Base-by-base conservation (phyloP, 1,140 invertebrate species). In the Cryptotermes secundus region DNA sequence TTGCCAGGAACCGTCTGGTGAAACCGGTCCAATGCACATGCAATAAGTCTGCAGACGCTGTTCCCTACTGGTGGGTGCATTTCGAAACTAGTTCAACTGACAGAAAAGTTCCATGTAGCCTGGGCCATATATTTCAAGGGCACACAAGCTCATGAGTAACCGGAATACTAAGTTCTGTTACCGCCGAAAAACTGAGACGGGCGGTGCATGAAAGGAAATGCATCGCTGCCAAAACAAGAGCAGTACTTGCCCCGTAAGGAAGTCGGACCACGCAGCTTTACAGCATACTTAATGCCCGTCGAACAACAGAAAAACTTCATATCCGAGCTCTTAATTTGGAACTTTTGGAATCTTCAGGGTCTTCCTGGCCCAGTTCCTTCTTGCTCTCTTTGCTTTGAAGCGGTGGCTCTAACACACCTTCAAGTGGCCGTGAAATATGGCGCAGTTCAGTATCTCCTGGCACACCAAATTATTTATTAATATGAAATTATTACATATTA, bases 191-290 rank as follows among this genome's bases (percentile, higher is more conserved):
- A 59, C 53, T 12, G 6, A 59, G n/a, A 3, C 38, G 22, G 53
- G 53, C 53, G 53, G 53, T 59, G 53, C 53, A 59, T 59, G 53
- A 59, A 59, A 59, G 53, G 53, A 59, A 59, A 59, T 59, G 53
- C 53, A 59, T 22, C 53, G 12, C 53, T 19, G 12, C 53, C 19
- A 59, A 59, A 12, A 59, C 19, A 24, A 59, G 6, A 7, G 6
- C 38, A 42, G 38, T 10, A 9, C 16, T 42, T 10, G 38, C 38
- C 53, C 7, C 53, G 24, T 59, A 59, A 59, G 53, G 53, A 59
- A 59, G 53, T 12, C 53, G 38, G 38, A 42, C 26, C 6, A 22
- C 53, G 53, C 24, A 59, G 53, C 26, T 22, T 7, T 22, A 42
- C 38, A 42, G 38, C 38, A 3, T n/a, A n/a, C n/a, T n/a, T n/a